A percentile compares a stretch with the other conserved stretches of the same genome.
phyloP scores from a whole-genome alignment of 2,888 invertebrate species.

The Bunonema sp. region DNA sequence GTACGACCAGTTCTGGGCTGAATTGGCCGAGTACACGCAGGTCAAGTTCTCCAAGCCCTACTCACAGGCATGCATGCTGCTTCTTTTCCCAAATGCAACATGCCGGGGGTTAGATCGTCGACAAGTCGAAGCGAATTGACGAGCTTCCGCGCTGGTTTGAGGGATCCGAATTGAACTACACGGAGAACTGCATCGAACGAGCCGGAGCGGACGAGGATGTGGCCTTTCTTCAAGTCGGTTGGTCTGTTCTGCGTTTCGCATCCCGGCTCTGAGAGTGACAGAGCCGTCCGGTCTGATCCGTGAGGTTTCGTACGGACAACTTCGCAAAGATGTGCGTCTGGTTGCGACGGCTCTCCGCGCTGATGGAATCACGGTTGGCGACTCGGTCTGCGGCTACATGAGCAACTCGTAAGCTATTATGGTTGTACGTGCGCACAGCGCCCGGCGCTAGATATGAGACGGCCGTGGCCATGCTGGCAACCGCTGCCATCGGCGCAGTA shows the following conservation, averaged over 20 bases:
- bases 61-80: conserved; percentile 10
- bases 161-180: conserved; percentile 50
- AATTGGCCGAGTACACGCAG: conserved; percentile 46
- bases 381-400: conserved; percentile 51
- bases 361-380: conserved; percentile 37
- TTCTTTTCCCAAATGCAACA: background rate
- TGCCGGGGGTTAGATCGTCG: conserved; percentile 44
- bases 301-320: conserved; percentile 9
- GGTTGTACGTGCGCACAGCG: too few species aligned
- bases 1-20: conserved; percentile 50
- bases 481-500: conserved; percentile 51
- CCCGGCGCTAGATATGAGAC: conserved; percentile 50
- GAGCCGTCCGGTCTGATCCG: background rate
- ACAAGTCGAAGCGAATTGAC: conserved; percentile 46
- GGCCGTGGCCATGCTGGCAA: conserved; percentile 50
- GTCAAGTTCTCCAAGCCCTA: conserved; percentile 45
- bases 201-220: conserved; percentile 36
- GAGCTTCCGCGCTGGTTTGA: conserved; percentile 51
- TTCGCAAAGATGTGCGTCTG: conserved; percentile 25
- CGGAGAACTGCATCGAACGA: conserved; percentile 49
- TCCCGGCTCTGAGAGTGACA: background rate
- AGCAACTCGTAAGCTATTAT: too few species aligned
- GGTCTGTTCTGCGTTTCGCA: background rate
- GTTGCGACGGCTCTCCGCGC: conserved; percentile 17
- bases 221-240: background rate